Evolutionary conservation across 23 tunicate species (phyloP), one percentile per base, ranked within the genome.

Genomic region (Aplidium turbinatum): DNA sequence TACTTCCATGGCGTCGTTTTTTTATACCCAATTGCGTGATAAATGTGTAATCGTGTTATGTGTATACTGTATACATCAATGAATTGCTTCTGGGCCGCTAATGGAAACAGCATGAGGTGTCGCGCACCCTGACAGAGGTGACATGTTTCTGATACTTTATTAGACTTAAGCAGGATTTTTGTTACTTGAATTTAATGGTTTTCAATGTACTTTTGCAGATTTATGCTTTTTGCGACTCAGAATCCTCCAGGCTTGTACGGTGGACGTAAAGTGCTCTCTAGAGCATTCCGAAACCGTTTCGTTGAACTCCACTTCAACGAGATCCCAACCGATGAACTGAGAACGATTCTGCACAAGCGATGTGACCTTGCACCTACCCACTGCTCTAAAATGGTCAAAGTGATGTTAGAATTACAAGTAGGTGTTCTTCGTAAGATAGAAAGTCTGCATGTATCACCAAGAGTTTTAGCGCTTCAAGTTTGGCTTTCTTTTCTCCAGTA

Each of bases 201-300:
- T 42, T 42, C 11, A 9, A 16, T 16, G 16, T 42, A 42, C 11
- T 42, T 42, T 16, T 9, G 50, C 16, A 76, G 90, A 32, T 90
- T 90, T 42, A 72, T 68, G 6, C 85, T 93, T 13, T 93, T 93
- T 36, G 98, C 94, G 16, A 86, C 98, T 19, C 98, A 93, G 39
- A 93, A 93, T 40, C 98, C 98, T 16, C 88, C 94, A n/a, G 98
- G 98, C 16, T 45, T 79, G 28, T 93, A 93, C 48, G 98, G 98
- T 4, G 98, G 98, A 1, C 45, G 98, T 21, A 93, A 93, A 45
- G 47, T 80, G 1, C 77, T 93, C 1, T 93, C 98, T 7, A 36
- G 98, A 36, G 98, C 98, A 18, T 82, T 93, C 33, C 73, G 88
- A 28, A 93, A 93, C 40, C 75, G 98, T 3, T 93, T 93, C 35